Conservation (phyloP, 2,113 vertebrate species). For the Pangasianodon hypophthalmus region DNA sequence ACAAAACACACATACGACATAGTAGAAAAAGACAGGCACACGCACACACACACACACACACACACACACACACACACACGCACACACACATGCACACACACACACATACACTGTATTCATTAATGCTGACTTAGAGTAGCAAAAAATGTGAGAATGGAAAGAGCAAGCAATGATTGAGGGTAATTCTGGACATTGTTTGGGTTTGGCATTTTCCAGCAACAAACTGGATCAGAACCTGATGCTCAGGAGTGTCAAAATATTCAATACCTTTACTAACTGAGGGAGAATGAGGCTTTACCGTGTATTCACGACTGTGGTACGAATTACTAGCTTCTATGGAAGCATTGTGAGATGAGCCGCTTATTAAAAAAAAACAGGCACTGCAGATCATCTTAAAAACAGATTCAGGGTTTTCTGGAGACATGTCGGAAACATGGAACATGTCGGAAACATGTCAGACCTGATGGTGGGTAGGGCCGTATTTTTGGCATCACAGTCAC, state of each 20-base stretch:
- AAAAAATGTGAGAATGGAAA: constrained; percentile 31
- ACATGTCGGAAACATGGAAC: background rate
- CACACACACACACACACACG: background rate
- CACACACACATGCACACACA: background rate
- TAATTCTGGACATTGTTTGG: constrained; percentile 25
- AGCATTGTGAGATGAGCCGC: background rate
- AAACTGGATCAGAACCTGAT: constrained; percentile 11
- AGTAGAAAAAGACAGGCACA: background rate
- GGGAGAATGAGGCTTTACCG: background rate
- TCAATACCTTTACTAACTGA: constrained; percentile 4
- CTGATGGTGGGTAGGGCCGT: background rate
- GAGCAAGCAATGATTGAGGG: constrained; percentile 19
- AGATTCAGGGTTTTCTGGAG: background rate
- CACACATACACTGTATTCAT: background rate
- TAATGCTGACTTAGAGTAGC: constrained; percentile 9
- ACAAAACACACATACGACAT: constrained; percentile 13
- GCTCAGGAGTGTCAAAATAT: background rate
- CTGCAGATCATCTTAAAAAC: background rate
- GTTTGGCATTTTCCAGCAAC: constrained; percentile 28
- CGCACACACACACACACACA: background rate
- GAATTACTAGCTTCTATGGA: background rate
- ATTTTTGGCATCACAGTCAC: background rate
- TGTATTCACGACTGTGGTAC: background rate
- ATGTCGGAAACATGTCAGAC: background rate
- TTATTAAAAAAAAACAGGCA: background rate